A percentile compares a stretch with the other conserved stretches of the same genome.
Evolutionary conservation across 2,113 vertebrate species (phyloP).

Genomic region (Nannospalax galili): DNA sequence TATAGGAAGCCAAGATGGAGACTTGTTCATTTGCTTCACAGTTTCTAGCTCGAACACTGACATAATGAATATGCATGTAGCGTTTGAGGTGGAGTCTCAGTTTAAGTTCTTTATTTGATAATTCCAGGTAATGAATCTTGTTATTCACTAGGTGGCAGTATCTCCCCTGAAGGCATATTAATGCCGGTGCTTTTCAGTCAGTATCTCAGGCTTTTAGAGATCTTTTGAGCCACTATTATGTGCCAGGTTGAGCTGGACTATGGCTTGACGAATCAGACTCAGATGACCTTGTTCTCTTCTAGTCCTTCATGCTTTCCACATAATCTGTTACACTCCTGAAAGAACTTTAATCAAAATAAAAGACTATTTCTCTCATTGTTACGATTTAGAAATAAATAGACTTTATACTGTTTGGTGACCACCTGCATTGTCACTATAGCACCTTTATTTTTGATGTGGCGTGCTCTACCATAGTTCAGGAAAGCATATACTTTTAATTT

Average conservation of each 20-base stretch:
- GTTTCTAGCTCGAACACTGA: not conserved
- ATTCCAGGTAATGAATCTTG: constrained; percentile 25
- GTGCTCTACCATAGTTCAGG: not conserved
- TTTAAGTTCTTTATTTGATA: no score
- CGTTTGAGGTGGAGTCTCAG: not conserved
- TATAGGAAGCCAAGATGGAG: not conserved
- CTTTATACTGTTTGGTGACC: not conserved
- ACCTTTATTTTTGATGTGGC: not conserved
- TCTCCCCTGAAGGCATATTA: constrained; percentile 44
- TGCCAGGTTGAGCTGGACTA: not conserved
- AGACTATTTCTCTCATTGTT: not conserved
- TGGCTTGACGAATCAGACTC: not conserved
- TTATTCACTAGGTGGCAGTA: constrained; percentile 73
- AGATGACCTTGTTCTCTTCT: not conserved
- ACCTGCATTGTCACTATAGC: not conserved
- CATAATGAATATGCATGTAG: not conserved
- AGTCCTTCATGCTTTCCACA: not conserved
- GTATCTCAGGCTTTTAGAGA: not conserved
- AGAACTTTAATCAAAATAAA: constrained; percentile 30
- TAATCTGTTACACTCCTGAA: constrained; percentile 29
- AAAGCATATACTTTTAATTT: not conserved
- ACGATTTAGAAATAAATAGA: constrained; percentile 46
- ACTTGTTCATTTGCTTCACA: constrained; percentile 3
- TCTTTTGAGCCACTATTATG: not conserved
- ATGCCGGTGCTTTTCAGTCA: not conserved